Percentiles rank a stretch among this genome's conserved stretches.
Conservation (phyloP, 2,888 invertebrate species). For the Aphodius granarius region DNA sequence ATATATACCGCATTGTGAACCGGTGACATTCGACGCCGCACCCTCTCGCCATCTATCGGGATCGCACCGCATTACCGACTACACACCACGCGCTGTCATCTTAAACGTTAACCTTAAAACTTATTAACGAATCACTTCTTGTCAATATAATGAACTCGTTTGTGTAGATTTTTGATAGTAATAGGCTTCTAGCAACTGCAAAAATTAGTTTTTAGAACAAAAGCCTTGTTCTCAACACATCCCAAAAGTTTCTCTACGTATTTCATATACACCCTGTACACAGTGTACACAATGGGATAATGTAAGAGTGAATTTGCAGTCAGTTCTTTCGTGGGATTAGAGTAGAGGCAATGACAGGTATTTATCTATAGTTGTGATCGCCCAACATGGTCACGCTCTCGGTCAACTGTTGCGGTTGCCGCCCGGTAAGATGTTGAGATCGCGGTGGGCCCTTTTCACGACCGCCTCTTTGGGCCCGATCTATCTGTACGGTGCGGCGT, state of each 20-base stretch:
- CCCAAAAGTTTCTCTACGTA: no score
- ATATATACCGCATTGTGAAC: constrained; percentile 28
- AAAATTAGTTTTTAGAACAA: no score
- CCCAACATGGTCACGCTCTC: not conserved
- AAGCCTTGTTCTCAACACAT: no score
- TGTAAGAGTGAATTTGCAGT: no score
- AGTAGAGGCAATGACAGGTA: constrained; percentile 28
- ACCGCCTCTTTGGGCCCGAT: not conserved
- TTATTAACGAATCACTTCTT: not conserved
- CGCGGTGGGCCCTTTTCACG: constrained; percentile 5
- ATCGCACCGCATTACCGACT: not conserved
- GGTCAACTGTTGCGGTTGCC: not conserved
- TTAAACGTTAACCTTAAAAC: constrained; percentile 10
- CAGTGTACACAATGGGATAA: no score
- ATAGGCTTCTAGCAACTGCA: no score
- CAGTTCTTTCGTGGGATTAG: not conserved
- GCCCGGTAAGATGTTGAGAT: not conserved
- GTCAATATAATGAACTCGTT: no score
- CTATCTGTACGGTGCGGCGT: constrained; percentile 10
- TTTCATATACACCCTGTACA: no score
- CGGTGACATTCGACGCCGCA: constrained; percentile 29
- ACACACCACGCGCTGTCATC: not conserved
- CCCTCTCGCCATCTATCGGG: constrained; percentile 17
- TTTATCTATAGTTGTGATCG: constrained; percentile 9
- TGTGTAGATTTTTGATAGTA: no score